These are phyloP conservation scores for Riparia riparia DNA, from an alignment of 2,113 vertebrate genomes.

Conservation along the genomic window DNA sequence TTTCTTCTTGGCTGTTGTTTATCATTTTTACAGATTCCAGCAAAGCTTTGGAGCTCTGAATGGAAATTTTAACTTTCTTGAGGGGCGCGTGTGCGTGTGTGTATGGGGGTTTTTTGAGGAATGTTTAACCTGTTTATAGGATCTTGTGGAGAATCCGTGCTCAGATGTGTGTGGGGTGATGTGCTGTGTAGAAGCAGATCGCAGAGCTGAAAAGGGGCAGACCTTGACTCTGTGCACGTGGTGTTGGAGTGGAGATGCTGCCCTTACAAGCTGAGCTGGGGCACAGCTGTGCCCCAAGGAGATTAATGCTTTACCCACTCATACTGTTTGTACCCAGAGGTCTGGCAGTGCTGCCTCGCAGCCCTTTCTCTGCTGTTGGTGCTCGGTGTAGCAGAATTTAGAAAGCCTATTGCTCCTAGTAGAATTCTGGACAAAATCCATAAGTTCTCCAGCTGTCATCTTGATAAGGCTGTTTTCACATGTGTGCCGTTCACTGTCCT, in stretches of 20 bases:
- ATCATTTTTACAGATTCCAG: slow-evolving; percentile 40
- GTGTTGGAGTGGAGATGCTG: background rate
- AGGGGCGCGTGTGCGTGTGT: background rate
- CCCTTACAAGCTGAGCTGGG: background rate
- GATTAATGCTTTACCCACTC: background rate
- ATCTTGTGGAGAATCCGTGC: accelerated
- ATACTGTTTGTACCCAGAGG: background rate
- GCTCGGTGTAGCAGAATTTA: background rate
- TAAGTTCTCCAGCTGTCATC: slow-evolving; percentile 51
- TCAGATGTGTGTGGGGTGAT: accelerated
- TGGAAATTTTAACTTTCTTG: slow-evolving; percentile 10
- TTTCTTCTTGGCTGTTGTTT: slow-evolving; percentile 59
- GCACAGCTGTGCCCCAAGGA: background rate
- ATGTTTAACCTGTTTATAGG: background rate
- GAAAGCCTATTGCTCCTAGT: background rate
- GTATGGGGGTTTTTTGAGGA: background rate
- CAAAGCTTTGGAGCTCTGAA: background rate
- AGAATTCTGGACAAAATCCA: slow-evolving; percentile 36
- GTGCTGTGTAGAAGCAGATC: background rate
- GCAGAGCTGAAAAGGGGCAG: background rate
- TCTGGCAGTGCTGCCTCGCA: background rate
- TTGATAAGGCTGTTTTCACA: slow-evolving; percentile 47
- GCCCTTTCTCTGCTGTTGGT: background rate
- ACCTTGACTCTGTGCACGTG: accelerated
- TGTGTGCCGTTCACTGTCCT: slow-evolving; percentile 43